phyloP scores from a whole-genome alignment of 2,797 vertebrate genomes.

The Phrynocephalus vlangalii region DNA sequence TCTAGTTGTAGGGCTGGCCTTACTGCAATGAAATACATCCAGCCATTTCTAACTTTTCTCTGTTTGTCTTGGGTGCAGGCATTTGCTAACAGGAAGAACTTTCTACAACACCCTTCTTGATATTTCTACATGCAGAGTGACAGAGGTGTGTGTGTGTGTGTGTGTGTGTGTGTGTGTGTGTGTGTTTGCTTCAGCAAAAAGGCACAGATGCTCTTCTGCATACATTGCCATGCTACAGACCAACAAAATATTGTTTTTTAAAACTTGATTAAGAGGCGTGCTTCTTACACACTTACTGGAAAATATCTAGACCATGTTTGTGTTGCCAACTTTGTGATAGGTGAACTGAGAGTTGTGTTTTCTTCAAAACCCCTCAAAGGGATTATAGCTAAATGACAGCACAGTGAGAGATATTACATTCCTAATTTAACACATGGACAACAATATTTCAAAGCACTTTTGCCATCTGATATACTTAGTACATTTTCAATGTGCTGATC shows the following conservation, averaged over 20 bases:
- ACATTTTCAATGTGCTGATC: conserved; percentile 39
- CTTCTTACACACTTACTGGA: conserved; percentile 22
- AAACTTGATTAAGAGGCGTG: conserved; percentile 22
- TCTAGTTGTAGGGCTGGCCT: not conserved
- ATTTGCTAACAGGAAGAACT: conserved; percentile 19
- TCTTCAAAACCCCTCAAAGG: conserved; percentile 34
- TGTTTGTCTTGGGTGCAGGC: not conserved
- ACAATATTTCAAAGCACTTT: conserved; percentile 47
- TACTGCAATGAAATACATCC: not conserved
- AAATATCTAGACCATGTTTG: conserved; percentile 32
- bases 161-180: not conserved
- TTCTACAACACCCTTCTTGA: not conserved
- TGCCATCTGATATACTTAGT: conserved; percentile 35
- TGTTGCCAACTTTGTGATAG: conserved; percentile 8
- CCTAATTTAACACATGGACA: conserved; percentile 47
- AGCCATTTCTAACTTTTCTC: conserved; percentile 21
- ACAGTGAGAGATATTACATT: conserved; percentile 46
- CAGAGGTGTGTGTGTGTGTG: not conserved
- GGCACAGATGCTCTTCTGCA: not conserved
- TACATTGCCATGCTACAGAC: not conserved
- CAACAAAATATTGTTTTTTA: conserved; percentile 8
- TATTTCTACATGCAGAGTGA: conserved; percentile 9
- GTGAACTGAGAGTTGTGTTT: conserved; percentile 23
- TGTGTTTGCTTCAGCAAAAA: not conserved
- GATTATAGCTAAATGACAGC: conserved; percentile 27